Evolutionary conservation across 2,888 invertebrate genomes (phyloP), one percentile per base, ranked within the genome.

Genomic region (Chaetogeoica ovagalla): DNA sequence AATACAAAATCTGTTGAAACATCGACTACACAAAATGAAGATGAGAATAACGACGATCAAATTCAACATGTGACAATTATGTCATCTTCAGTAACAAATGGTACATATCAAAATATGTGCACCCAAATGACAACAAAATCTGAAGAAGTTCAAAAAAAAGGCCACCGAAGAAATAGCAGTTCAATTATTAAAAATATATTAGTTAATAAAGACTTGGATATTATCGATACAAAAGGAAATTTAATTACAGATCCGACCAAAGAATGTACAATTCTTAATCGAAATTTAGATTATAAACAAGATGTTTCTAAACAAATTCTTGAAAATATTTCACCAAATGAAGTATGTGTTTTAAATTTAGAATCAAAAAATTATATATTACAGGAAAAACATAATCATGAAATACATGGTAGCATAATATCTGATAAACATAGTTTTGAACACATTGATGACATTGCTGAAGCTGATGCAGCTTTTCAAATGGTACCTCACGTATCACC

Each of bases 81-180:
- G 81, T 89, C 89, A 9, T 85, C 86, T 23, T 85, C 89, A 5
- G 86, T 86, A 48, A 88, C 88, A 82, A 86, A 87, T 82, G 88
- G 88, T 1, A 85, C 87, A 57, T 9, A 19, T 2, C 87, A 88
- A 83, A 88, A 88, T 83, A 89, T 89, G 15, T 87, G 88, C 82
- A 89, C 89, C 7, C 89, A 90, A 85, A 88, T 89, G 15, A 89
- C 88, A 39, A 87, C 88, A 39, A 88, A 88, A 84, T 87, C 87
- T 84, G 88, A 88, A 82, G 85, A 87, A 79, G 81, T 86, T 84
- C 83, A 83, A 83, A 83, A 81, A 82, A 84, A 83, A 86, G 89
- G 89, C 5, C 90, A 90, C 82, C 87, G 89, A 82, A 87, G 90
- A 23, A 87, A 86, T 81, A 90, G 90, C 82, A 90, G 90, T 83